Evolutionary conservation across 2,888 invertebrate genomes (phyloP).

Genomic region (Drosophila kambysellisi): DNA sequence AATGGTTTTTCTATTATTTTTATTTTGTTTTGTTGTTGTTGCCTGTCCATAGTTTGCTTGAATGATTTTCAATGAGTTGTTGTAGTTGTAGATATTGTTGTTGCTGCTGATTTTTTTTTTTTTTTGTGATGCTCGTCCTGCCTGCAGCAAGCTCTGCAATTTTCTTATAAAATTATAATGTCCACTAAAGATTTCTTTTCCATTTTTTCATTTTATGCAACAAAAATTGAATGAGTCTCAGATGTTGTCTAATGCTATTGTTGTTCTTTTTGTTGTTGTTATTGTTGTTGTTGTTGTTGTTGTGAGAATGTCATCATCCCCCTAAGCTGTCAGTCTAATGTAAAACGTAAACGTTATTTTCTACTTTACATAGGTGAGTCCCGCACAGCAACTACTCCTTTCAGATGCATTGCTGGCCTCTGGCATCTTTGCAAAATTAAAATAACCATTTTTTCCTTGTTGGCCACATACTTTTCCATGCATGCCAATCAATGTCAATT

Average conservation of each 20-base stretch:
- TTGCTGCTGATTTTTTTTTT: conserved; percentile 17
- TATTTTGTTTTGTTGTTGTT: conserved; percentile 3
- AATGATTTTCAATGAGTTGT: conserved; percentile 58
- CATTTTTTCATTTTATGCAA: conserved; percentile 44
- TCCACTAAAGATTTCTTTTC: conserved; percentile 55
- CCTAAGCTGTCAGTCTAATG: conserved; percentile 45
- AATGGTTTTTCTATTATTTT: conserved; percentile 23
- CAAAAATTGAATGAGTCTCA: conserved; percentile 68
- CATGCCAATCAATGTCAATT: conserved; percentile 49
- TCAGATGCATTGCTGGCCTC: conserved; percentile 10
- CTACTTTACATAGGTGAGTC: conserved; percentile 46
- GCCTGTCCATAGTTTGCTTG: conserved; percentile 47
- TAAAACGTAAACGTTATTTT: conserved; percentile 71
- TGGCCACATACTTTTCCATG: conserved; percentile 34
- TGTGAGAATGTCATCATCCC: conserved; percentile 14
- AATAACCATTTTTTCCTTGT: conserved; percentile 29
- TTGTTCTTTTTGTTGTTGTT: conserved; percentile 8
- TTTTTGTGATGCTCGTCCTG: conserved; percentile 22
- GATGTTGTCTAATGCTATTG: conserved; percentile 14
- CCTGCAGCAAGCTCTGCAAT: conserved; percentile 64
- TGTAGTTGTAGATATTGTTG: conserved; percentile 23
- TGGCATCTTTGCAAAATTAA: conserved; percentile 62
- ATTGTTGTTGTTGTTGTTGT: conserved; percentile 15
- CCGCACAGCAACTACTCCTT: conserved; percentile 8
- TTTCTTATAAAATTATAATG: conserved; percentile 79